A percentile compares a stretch with the other conserved stretches of the same genome.
These are phyloP conservation scores for Bambusicola thoracicus DNA, from an alignment of 2,113 vertebrate genomes.

Conservation along the genomic window DNA sequence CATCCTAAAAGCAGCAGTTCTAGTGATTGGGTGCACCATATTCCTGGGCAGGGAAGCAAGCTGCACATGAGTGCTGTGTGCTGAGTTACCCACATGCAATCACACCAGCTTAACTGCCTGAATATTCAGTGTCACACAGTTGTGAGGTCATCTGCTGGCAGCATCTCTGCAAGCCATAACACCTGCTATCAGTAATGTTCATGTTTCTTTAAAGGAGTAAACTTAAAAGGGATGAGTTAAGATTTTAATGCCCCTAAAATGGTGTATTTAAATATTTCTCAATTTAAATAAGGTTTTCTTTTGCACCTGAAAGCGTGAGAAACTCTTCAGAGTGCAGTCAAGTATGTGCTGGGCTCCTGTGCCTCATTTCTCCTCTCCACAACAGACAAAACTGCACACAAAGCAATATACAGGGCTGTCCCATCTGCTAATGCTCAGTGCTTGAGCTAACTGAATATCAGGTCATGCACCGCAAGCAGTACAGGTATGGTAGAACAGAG, in stretches of 20 bases:
- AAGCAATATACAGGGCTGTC: neutral
- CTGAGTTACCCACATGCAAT: neutral
- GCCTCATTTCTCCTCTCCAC: neutral
- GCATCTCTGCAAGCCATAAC: neutral
- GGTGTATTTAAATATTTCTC: neutral
- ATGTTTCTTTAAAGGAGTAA: slow-evolving; percentile 4
- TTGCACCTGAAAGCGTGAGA: fast-evolving
- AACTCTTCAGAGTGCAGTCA: neutral
- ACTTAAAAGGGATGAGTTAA: neutral
- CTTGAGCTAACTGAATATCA: neutral
- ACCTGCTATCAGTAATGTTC: neutral
- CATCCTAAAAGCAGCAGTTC: neutral
- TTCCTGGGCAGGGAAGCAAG: neutral
- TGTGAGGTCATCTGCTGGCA: neutral
- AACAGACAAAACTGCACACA: neutral
- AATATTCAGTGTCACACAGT: neutral
- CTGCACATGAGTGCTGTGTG: neutral
- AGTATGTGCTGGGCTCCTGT: neutral
- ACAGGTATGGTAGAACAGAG: neutral
- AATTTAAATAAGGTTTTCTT: neutral
- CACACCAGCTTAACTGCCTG: neutral
- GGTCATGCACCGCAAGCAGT: neutral
- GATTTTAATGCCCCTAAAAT: slow-evolving; percentile 7
- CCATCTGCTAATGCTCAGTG: neutral
- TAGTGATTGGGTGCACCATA: neutral